Percentiles rank a stretch among this genome's conserved stretches.
phyloP scores from a whole-genome alignment of 2,888 invertebrate species.

The Deroplatys truncata region DNA sequence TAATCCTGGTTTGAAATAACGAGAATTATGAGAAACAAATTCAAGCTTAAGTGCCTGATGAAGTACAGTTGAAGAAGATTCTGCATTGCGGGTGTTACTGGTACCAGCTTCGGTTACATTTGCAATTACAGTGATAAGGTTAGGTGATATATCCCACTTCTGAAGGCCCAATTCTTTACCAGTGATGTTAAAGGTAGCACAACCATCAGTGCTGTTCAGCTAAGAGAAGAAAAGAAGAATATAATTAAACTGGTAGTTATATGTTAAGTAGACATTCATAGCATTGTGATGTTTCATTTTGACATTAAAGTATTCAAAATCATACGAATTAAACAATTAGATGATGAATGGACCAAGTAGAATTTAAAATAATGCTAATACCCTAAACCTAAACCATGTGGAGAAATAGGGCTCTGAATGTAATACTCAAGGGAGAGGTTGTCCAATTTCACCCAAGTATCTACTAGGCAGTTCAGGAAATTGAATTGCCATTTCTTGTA shows the following conservation, averaged over 20 bases:
- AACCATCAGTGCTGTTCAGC: constrained; percentile 37
- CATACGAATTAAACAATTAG: too few relatives aligned
- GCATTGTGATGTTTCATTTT: constrained; percentile 21
- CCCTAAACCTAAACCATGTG: too few relatives aligned
- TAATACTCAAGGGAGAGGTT: too few relatives aligned
- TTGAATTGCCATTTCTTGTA: too few relatives aligned
- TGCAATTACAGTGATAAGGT: constrained; percentile 44
- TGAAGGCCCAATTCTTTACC: constrained; percentile 41
- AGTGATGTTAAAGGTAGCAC: constrained; percentile 41
- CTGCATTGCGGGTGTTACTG: constrained; percentile 57
- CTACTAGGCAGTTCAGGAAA: too few relatives aligned
- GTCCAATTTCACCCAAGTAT: too few relatives aligned
- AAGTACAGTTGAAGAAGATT: constrained; percentile 54
- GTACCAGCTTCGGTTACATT: constrained; percentile 57
- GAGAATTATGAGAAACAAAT: constrained; percentile 54
- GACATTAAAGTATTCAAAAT: too few relatives aligned
- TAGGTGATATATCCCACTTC: constrained; percentile 41
- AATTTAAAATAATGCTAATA: too few relatives aligned
- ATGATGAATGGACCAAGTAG: too few relatives aligned
- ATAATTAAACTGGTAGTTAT: neutral
- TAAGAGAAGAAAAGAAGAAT: constrained; percentile 30
- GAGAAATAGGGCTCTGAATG: too few relatives aligned
- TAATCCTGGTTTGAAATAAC: constrained; percentile 64
- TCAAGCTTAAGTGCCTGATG: constrained; percentile 55
- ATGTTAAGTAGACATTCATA: neutral